Base-by-base conservation (phyloP, 2,888 invertebrate genomes). In the Zaprionus bogoriensis region DNA sequence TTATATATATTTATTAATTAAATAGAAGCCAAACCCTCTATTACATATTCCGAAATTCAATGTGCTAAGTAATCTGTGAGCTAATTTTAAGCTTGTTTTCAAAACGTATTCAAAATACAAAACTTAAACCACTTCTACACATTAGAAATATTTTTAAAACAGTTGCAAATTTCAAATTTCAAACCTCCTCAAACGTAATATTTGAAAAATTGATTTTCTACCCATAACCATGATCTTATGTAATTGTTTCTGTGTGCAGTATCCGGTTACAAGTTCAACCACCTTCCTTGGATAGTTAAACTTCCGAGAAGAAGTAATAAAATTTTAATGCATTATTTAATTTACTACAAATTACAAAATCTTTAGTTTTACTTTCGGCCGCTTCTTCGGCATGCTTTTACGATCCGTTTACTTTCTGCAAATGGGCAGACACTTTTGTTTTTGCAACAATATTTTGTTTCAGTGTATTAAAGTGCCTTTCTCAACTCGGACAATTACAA, bases 401-500 rank as follows among this genome's bases (percentile, higher is more conserved):
- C 19, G 28, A 44, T 41, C 17, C 17, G 23, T 47, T 52, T 38
- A 48, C 47, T 27, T 32, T 17, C 59, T 12, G 41, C 39, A 27
- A 27, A 54, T 23, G n/a, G n/a, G n/a, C n/a, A n/a, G n/a, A n/a
- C n/a, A n/a, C n/a, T n/a, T 17, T 7, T 27, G 4, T 44, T 36
- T 44, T 19, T 14, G 57, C 50, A 23, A 41, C 30, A 25, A 28
- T 41, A 19, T 42, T 27, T 57, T 12, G 23, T 58, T 10, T 54
- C 46, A 52, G 67, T 58, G 32, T 53, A n/a, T 36, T 22, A 62
- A 36, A 55, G 23, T 32, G 23, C 14, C 53, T 62, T 39, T 58
- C 39, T 36, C 25, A 32, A 61, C 41, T 51, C 66, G 4, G 44
- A 38, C 82, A 64, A 70, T 78, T 75, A 79, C 62, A 55, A 72